Conservation (phyloP, 2,113 vertebrate species). For the Progne subis region DNA sequence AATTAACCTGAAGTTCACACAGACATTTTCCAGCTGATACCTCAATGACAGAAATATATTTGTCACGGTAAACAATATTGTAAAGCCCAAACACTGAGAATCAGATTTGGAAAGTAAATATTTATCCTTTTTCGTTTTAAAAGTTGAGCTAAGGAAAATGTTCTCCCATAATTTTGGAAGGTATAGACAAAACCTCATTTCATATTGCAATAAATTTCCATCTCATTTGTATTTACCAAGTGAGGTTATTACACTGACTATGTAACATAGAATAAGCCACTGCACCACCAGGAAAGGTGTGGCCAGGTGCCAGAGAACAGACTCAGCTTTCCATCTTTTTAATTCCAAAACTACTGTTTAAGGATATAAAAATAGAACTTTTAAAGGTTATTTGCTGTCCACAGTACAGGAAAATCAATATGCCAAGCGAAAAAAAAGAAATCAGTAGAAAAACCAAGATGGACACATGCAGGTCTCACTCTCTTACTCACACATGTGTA, state of each 20-base stretch:
- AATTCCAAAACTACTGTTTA: background rate
- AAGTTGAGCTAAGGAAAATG: background rate
- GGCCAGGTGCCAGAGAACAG: background rate
- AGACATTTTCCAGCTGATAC: background rate
- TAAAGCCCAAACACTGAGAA: background rate
- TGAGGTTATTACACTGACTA: background rate
- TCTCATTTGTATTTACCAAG: background rate
- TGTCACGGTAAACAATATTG: background rate
- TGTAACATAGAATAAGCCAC: background rate
- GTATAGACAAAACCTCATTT: background rate
- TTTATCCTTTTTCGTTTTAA: background rate
- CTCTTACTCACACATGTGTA: background rate
- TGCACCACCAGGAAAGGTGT: background rate
- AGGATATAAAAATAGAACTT: background rate
- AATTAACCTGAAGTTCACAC: background rate
- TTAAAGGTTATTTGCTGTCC: background rate
- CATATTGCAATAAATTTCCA: background rate
- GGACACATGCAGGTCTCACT: background rate
- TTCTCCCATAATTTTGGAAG: background rate
- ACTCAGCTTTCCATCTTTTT: background rate
- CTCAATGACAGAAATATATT: background rate
- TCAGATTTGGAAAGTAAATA: background rate
- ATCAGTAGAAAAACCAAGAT: background rate
- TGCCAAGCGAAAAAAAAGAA: background rate
- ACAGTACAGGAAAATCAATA: background rate